Evolutionary conservation across 2,888 invertebrate species (phyloP), one percentile per base, ranked within the genome.

Genomic region (Tiliacea aurago): DNA sequence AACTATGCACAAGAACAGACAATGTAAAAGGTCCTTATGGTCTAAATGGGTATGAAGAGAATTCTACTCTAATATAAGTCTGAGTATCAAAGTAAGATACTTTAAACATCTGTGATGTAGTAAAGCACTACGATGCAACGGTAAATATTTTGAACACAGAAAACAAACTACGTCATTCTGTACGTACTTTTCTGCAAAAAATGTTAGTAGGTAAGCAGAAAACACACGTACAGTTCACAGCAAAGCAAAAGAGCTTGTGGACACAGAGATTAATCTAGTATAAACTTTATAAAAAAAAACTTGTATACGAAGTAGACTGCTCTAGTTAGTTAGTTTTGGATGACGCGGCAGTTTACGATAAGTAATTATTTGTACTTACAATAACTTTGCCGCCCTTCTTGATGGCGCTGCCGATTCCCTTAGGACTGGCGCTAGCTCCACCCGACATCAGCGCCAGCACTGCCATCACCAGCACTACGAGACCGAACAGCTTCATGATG

Each of bases 311-410:
- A 56, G 20, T 18, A 37, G 37, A 20, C 18, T 41, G 56, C 13
- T 56, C 10, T 56, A 37, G 6, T 51, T 64, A 56, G 33, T 41
- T 37, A 37, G 37, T 20, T 1, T 37, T 18, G 23, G 15, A 47
- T 7, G n/a, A 70, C 20, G 37, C 4, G 23, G 9, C 2, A 15
- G 20, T 56, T 23, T 18, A 41, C 9, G 18, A 2, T 33, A 43
- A 3, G 9, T 61, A 18, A 11, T 15, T n/a, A 55, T 59, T 28
- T 11, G 13, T 51, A 79, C 80, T 83, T 10, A 84, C 73, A 83
- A 83, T 67, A 43, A 78, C 15, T 81, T 78, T 78, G 3, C 76
- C 81, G 9, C 78, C 68, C n/a, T 78, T 78, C 41, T n/a, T 81
- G 53, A 81, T 37, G 9, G 64, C 82, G 9, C 76, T 63, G 11